A percentile compares a stretch with the other conserved stretches of the same genome.
Conservation (phyloP, 2,888 invertebrate genomes). For the Orchestes rusci region DNA sequence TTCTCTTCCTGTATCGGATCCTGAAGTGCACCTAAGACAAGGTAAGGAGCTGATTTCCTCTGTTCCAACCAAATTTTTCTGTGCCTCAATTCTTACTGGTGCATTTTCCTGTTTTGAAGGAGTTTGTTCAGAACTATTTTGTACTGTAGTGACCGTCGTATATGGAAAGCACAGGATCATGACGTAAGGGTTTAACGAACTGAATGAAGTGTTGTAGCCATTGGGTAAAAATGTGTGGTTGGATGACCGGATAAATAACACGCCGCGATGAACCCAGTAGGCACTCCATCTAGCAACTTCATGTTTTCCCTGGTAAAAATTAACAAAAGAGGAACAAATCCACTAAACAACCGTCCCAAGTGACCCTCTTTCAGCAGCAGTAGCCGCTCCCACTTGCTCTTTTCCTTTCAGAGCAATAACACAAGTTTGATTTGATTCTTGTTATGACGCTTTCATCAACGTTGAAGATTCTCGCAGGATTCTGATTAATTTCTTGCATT, state of each 20-base stretch:
- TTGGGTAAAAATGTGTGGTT: slow-evolving; percentile 21
- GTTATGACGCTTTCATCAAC: slow-evolving; percentile 21
- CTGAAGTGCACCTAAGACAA: too few relatives aligned
- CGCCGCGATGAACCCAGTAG: slow-evolving; percentile 30
- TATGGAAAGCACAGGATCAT: too few relatives aligned
- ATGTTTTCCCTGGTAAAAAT: slow-evolving; percentile 26
- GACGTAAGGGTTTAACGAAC: too few relatives aligned
- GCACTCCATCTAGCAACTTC: slow-evolving; percentile 34
- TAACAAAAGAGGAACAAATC: slow-evolving; percentile 18
- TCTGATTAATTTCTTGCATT: too few relatives aligned
- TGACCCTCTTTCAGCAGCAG: slow-evolving; percentile 23
- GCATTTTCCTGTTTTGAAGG: too few relatives aligned
- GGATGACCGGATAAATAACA: slow-evolving; percentile 23
- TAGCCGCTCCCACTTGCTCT: slow-evolving; percentile 28
- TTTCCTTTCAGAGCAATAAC: slow-evolving; percentile 30
- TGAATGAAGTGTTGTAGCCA: slow-evolving; percentile 24
- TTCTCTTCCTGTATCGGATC: too few relatives aligned
- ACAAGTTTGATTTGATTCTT: slow-evolving; percentile 13
- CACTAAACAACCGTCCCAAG: slow-evolving; percentile 20
- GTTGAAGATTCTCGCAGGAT: too few relatives aligned
- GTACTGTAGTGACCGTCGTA: too few relatives aligned
- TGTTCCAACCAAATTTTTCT: too few relatives aligned
- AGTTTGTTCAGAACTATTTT: too few relatives aligned
- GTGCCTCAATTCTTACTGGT: too few relatives aligned
- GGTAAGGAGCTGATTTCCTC: too few relatives aligned